Conservation (phyloP, 2,888 invertebrate species). For the Ariolimax columbianus region DNA sequence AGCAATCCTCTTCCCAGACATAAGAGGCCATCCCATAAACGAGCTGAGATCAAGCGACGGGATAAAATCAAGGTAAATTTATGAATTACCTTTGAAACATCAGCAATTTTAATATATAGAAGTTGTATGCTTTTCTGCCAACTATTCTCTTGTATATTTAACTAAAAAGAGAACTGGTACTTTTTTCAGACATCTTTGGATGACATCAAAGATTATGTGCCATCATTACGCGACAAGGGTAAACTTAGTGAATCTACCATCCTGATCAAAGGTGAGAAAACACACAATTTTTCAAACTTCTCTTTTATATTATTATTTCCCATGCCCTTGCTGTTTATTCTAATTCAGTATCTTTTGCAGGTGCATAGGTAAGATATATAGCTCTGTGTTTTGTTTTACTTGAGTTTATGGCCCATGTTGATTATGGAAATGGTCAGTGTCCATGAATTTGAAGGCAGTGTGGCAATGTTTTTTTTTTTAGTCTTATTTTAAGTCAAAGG, state of each 20-base stretch:
- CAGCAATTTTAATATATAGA: background rate
- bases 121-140: background rate
- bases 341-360: constrained; percentile 34
- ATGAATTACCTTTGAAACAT: background rate
- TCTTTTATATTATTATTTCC: background rate
- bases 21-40: constrained; percentile 56
- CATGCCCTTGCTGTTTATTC: background rate
- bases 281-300: background rate
- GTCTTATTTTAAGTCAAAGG: background rate
- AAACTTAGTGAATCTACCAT: constrained; percentile 57
- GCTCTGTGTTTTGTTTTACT: constrained; percentile 29
- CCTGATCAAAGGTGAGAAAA: constrained; percentile 56
- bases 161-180: background rate
- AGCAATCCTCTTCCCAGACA: constrained; percentile 53
- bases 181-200: constrained; percentile 54
- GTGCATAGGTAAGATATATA: constrained; percentile 40
- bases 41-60: constrained; percentile 57
- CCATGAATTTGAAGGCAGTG: background rate
- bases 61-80: constrained; percentile 57
- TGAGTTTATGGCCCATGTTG: background rate
- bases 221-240: constrained; percentile 54
- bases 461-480: background rate
- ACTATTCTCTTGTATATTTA: background rate
- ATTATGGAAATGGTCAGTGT: background rate
- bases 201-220: constrained; percentile 54